Evolutionary conservation across 2,888 invertebrate genomes (phyloP).

Genomic region (Pandemis heparana): DNA sequence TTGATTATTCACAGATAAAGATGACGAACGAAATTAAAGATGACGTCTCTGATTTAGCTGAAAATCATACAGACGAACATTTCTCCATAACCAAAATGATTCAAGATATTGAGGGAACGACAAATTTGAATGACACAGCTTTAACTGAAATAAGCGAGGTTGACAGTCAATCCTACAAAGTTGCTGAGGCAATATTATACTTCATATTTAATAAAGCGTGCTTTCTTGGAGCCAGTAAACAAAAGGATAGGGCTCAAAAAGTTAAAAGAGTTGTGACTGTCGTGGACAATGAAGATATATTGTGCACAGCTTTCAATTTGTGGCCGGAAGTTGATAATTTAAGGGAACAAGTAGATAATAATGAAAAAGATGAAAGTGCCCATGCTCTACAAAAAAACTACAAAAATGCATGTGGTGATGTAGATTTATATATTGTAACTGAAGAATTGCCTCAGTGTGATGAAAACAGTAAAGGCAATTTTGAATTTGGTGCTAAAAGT

Average conservation of each 20-base stretch:
- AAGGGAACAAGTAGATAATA: background rate
- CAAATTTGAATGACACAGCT: slow-evolving; percentile 60
- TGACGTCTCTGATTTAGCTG: slow-evolving; percentile 29
- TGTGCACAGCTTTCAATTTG: slow-evolving; percentile 64
- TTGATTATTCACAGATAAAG: slow-evolving; percentile 42
- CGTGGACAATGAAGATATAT: slow-evolving; percentile 73
- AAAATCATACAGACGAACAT: slow-evolving; percentile 45
- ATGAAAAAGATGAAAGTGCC: background rate
- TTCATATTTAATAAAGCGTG: slow-evolving; percentile 69
- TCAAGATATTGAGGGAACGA: slow-evolving; percentile 62
- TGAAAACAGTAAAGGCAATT: background rate
- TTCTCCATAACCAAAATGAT: slow-evolving; percentile 75
- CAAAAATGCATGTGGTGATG: background rate
- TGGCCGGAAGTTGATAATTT: slow-evolving; percentile 50
- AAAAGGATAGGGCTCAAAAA: slow-evolving; percentile 49
- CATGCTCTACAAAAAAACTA: background rate
- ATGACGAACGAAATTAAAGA: slow-evolving; percentile 10
- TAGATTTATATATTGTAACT: background rate
- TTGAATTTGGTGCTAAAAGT: background rate
- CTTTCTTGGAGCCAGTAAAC: slow-evolving; percentile 56
- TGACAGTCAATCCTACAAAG: slow-evolving; percentile 57
- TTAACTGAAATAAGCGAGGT: slow-evolving; percentile 64
- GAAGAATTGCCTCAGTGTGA: background rate
- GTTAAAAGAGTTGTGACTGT: slow-evolving; percentile 69
- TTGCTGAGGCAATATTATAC: slow-evolving; percentile 72